Evolutionary conservation across 2,888 invertebrate species (phyloP).

Genomic region (Thecocarcelia acutangulata): DNA sequence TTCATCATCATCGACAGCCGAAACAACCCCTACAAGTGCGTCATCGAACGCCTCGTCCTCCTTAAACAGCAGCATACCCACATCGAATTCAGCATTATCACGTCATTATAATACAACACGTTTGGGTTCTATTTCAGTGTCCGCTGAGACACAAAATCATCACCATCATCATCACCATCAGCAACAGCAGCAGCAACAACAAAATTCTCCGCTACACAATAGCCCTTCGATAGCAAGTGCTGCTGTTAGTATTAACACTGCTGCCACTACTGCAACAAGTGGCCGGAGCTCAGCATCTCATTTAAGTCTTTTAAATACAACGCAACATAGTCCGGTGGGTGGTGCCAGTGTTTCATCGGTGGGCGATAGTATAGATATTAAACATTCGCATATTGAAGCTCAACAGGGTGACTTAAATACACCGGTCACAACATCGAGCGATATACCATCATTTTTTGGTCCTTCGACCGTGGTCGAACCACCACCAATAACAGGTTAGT

Average conservation of each 20-base stretch:
- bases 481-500: slow-evolving; percentile 95
- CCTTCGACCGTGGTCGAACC: slow-evolving; percentile 92
- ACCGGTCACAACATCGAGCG: slow-evolving; percentile 95
- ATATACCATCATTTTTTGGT: slow-evolving; percentile 95
- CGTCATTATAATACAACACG: slow-evolving; percentile 62
- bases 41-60: slow-evolving; percentile 63
- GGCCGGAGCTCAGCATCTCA: slow-evolving; percentile 80
- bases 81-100: slow-evolving; percentile 65
- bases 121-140: slow-evolving; percentile 66
- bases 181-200: slow-evolving; percentile 66
- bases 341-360: slow-evolving; percentile 71
- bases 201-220: slow-evolving; percentile 59
- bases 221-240: slow-evolving; percentile 74
- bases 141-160: slow-evolving; percentile 69
- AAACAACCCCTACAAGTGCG: slow-evolving; percentile 44
- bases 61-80: slow-evolving; percentile 69
- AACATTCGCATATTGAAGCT: slow-evolving; percentile 73
- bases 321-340: slow-evolving; percentile 76
- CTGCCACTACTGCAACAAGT: slow-evolving; percentile 71
- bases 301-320: slow-evolving; percentile 81
- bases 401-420: slow-evolving; percentile 95
- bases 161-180: slow-evolving; percentile 67
- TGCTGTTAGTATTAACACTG: slow-evolving; percentile 70
- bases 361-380: slow-evolving; percentile 62
- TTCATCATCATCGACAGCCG: slow-evolving; percentile 52